phyloP scores from a whole-genome alignment of 1,140 invertebrate genomes.

The Pectinophora gossypiella region DNA sequence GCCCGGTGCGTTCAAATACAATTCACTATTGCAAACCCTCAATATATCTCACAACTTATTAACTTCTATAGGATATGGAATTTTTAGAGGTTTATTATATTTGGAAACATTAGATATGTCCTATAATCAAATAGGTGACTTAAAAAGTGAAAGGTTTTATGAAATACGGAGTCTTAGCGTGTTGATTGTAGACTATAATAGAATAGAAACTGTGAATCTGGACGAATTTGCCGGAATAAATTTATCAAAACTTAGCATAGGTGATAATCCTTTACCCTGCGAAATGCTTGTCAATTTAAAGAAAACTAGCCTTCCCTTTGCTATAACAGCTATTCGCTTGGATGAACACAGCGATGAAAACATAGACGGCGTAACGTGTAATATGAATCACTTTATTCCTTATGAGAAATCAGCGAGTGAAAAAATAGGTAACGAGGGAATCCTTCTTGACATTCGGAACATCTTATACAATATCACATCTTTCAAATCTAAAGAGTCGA shows the following conservation, averaged over 20 bases:
- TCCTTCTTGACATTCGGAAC: too few species aligned
- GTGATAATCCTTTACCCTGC: slow-evolving; percentile 30
- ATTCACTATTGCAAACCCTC: slow-evolving; percentile 15
- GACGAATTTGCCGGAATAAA: slow-evolving; percentile 14
- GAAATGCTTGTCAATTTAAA: slow-evolving; percentile 19
- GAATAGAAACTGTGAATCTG: slow-evolving; percentile 14
- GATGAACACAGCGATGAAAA: slow-evolving; percentile 26
- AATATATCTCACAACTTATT: slow-evolving; percentile 35
- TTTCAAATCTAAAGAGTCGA: too few species aligned
- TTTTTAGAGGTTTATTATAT: slow-evolving; percentile 18
- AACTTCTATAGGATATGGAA: slow-evolving; percentile 19
- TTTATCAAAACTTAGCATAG: slow-evolving; percentile 25
- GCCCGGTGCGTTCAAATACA: slow-evolving; percentile 27
- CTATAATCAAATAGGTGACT: slow-evolving; percentile 20
- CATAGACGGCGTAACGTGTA: slow-evolving; percentile 35
- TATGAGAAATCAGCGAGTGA: too few species aligned
- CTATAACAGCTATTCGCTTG: slow-evolving; percentile 23
- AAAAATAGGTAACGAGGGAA: too few species aligned
- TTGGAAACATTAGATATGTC: slow-evolving; percentile 28
- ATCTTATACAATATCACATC: too few species aligned
- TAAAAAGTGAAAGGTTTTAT: slow-evolving; percentile 22
- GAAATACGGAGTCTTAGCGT: slow-evolving; percentile 16
- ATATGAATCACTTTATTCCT: too few species aligned
- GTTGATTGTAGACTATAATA: slow-evolving; percentile 28
- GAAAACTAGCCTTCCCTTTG: slow-evolving; percentile 7